Evolutionary conservation across 2,113 vertebrate genomes (phyloP).

Genomic region (Porphyrio hochstetteri): DNA sequence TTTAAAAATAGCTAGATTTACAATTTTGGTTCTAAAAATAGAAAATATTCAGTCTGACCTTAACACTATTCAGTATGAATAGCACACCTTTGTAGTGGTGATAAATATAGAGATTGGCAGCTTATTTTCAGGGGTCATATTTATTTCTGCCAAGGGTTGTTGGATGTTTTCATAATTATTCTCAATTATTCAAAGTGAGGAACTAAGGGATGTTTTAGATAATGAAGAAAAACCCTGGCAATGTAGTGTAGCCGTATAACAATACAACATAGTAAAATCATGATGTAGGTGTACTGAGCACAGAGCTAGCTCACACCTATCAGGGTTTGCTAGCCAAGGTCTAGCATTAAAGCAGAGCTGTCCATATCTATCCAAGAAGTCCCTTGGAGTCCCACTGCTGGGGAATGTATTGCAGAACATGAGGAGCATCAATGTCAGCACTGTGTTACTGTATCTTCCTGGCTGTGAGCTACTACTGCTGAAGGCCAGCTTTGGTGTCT

Average conservation of each 20-base stretch:
- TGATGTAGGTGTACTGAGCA: background rate
- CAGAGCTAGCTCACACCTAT: background rate
- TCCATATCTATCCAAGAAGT: background rate
- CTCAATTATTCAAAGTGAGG: background rate
- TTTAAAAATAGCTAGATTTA: background rate
- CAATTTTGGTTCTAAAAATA: background rate
- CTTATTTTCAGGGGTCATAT: background rate
- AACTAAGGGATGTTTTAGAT: background rate
- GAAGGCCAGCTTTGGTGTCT: background rate
- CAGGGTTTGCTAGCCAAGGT: background rate
- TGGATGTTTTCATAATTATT: background rate
- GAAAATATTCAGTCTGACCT: background rate
- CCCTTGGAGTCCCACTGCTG: background rate
- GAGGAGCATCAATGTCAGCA: fast-evolving
- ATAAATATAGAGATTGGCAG: background rate
- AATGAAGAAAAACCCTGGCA: background rate
- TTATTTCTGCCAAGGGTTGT: background rate
- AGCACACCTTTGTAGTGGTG: background rate
- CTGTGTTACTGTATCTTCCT: background rate
- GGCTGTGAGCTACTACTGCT: background rate
- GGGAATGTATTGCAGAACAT: background rate
- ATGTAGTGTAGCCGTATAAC: background rate
- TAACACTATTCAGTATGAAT: background rate
- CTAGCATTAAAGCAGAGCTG: background rate
- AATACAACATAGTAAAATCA: background rate